A percentile compares a stretch with the other conserved stretches of the same genome.
Conservation (phyloP, 2,113 vertebrate genomes). For the Caloenas nicobarica region DNA sequence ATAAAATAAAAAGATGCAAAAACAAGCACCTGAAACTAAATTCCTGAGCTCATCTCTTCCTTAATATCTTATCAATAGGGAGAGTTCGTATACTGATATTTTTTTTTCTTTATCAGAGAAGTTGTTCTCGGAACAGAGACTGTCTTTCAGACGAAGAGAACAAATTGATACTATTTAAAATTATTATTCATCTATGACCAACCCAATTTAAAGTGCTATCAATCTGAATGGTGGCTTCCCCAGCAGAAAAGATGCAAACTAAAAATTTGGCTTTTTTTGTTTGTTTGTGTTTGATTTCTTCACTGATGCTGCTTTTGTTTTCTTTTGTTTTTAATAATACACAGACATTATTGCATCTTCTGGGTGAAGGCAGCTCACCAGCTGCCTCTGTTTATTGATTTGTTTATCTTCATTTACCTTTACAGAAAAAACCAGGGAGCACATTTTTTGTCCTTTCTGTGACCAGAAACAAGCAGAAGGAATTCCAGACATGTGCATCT, state of each 20-base stretch:
- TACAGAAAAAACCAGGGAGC: background rate
- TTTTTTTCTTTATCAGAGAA: background rate
- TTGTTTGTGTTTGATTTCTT: background rate
- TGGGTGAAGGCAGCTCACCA: constrained; percentile 26
- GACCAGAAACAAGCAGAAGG: background rate
- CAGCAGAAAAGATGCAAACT: background rate
- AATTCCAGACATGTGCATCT: background rate
- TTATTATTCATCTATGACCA: constrained; percentile 9
- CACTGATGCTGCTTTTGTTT: background rate
- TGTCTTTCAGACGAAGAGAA: constrained; percentile 21
- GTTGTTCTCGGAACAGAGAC: background rate
- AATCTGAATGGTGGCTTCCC: background rate
- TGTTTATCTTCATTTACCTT: constrained; percentile 53
- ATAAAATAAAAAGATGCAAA: background rate
- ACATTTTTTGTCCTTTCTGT: background rate
- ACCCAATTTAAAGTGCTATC: background rate
- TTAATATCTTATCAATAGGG: background rate
- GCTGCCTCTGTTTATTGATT: constrained; percentile 37
- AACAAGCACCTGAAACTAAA: background rate
- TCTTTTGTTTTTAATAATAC: background rate
- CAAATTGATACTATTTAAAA: constrained; percentile 22
- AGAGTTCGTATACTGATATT: background rate
- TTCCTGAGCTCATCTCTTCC: background rate
- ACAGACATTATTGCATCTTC: background rate
- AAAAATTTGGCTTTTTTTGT: background rate